Conservation (phyloP, 2,888 invertebrate genomes). For the Chrysopilus asiliformis region DNA sequence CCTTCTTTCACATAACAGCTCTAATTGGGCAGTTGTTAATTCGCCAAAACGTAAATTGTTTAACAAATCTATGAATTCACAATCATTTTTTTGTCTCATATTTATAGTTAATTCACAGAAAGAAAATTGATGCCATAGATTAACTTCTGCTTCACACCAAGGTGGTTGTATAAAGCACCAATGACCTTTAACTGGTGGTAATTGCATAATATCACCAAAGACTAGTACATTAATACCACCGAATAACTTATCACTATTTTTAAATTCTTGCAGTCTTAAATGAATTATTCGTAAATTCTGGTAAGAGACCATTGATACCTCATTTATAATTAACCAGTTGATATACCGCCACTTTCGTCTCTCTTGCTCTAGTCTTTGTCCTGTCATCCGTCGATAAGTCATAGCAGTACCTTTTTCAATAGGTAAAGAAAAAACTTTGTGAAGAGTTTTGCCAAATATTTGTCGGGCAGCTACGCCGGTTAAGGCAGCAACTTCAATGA, state of each 20-base stretch:
- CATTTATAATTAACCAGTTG: constrained; percentile 1
- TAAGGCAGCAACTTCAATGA: too few species aligned
- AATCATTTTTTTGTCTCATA: constrained; percentile 20
- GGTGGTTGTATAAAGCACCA: background rate
- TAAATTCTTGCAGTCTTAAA: background rate
- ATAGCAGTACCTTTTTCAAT: too few species aligned
- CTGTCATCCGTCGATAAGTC: too few species aligned
- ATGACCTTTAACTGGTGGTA: background rate
- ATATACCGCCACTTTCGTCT: too few species aligned
- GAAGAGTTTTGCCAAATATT: too few species aligned
- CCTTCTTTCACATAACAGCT: too few species aligned
- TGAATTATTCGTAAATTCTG: background rate
- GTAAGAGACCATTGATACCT: constrained; percentile 1
- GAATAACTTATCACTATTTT: background rate
- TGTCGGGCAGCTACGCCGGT: too few species aligned
- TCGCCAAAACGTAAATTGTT: background rate
- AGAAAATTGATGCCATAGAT: background rate
- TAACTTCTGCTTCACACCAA: background rate
- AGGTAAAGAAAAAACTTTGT: too few species aligned
- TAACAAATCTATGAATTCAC: background rate
- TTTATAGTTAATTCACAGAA: constrained; percentile 5
- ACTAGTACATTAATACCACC: background rate
- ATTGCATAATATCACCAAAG: background rate
- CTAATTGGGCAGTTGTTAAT: too few species aligned
- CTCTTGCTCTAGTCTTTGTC: too few species aligned